Evolutionary conservation across 2,113 vertebrate genomes (phyloP).

Genomic region (Melozone crissalis): DNA sequence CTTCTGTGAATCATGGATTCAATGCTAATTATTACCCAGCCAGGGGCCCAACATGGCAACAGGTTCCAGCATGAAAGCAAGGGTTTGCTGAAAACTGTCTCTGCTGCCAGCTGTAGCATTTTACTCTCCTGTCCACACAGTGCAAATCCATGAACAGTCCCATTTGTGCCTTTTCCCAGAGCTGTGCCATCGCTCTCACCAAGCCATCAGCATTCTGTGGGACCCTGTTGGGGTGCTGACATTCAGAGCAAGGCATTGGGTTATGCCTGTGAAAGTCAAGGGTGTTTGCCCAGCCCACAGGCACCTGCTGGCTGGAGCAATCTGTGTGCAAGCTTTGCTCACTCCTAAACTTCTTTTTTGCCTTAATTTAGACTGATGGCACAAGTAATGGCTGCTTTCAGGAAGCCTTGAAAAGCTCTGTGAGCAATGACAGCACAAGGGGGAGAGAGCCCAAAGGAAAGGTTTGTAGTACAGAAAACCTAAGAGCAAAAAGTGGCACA

Average conservation of each 20-base stretch:
- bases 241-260: neutral
- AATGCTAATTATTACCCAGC: neutral
- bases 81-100: neutral
- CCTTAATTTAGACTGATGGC: slow-evolving; percentile 20
- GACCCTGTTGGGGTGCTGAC: neutral
- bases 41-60: neutral
- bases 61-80: neutral
- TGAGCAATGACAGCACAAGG: neutral
- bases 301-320: neutral
- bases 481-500: neutral
- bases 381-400: slow-evolving; percentile 3
- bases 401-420: neutral
- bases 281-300: neutral
- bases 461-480: neutral
- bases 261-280: neutral
- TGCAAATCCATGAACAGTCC: neutral
- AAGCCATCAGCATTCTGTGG: neutral
- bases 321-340: neutral
- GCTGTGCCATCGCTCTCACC: rapidly evolving
- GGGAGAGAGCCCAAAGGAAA: neutral
- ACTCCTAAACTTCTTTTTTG: neutral
- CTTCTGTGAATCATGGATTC: no score
- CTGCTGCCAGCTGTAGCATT: neutral
- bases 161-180: neutral
- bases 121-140: neutral